Percentiles rank a stretch among this genome's conserved stretches.
Conservation (phyloP, 2,888 invertebrate genomes). For the Ptychoptera contaminata region DNA sequence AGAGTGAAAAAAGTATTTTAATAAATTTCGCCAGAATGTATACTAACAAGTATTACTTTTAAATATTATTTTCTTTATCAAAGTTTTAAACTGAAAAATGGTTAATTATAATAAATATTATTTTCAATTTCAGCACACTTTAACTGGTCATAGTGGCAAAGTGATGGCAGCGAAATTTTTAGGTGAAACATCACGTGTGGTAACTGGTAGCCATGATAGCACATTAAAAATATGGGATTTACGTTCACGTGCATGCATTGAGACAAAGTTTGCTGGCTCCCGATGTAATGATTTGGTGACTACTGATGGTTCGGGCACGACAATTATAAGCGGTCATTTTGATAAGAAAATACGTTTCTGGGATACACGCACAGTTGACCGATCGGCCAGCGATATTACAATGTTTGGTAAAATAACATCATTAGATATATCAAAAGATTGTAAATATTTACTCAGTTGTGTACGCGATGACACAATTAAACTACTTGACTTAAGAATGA, state of each 20-base stretch:
- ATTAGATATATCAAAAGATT: constrained; percentile 80
- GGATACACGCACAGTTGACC: constrained; percentile 76
- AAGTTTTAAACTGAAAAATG: no score
- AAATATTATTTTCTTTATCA: no score
- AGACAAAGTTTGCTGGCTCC: constrained; percentile 90
- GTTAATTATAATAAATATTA: no score
- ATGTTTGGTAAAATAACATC: constrained; percentile 92
- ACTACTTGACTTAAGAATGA: constrained; percentile 87
- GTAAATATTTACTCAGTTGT: constrained; percentile 77
- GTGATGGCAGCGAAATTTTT: constrained; percentile 95
- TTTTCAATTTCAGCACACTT: constrained; percentile 22
- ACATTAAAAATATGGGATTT: constrained; percentile 99
- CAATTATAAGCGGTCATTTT: constrained; percentile 94
- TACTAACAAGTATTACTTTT: no score
- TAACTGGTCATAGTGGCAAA: constrained; percentile 73
- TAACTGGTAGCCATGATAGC: constrained; percentile 94
- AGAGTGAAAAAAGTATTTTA: no score
- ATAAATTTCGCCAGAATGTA: no score
- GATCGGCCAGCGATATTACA: constrained; percentile 68
- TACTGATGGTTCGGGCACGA: constrained; percentile 69
- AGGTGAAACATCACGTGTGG: constrained; percentile 80
- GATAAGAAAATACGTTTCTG: constrained; percentile 95
- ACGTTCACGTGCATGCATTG: constrained; percentile 77
- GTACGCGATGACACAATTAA: constrained; percentile 91
- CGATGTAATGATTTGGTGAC: constrained; percentile 94